phyloP scores from a whole-genome alignment of 2,797 vertebrate species.

The Urophycis tenuis region DNA sequence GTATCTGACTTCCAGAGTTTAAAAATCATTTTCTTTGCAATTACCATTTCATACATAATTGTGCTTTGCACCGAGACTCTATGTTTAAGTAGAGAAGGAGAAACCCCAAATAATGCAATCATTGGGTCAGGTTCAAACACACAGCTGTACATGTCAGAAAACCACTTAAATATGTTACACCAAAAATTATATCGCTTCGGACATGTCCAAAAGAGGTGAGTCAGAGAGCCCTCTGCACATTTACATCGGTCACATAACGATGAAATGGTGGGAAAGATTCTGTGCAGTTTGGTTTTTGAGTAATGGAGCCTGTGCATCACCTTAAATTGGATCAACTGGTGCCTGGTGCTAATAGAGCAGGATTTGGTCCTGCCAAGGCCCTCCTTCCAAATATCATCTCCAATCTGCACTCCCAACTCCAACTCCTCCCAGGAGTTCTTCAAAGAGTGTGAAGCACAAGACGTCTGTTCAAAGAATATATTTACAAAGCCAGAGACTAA shows the following conservation, averaged over 20 bases:
- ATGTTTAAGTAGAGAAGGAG: neutral
- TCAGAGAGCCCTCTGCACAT: neutral
- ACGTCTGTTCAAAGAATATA: constrained; percentile 6
- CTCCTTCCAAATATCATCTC: constrained; percentile 9
- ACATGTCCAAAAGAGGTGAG: constrained; percentile 1
- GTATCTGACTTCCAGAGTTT: constrained; percentile 6
- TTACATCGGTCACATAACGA: neutral
- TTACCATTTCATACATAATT: neutral
- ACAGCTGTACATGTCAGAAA: constrained; percentile 2
- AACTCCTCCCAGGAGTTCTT: neutral
- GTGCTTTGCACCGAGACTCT: neutral
- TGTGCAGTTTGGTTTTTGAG: too few relatives aligned
- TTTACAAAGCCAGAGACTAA: neutral
- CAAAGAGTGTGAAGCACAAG: neutral
- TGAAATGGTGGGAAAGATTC: too few relatives aligned
- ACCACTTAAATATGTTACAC: constrained; percentile 1
- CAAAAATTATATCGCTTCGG: neutral
- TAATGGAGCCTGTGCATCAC: too few relatives aligned
- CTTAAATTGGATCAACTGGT: constrained; percentile 1
- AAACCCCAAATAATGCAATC: neutral
- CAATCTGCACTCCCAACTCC: neutral
- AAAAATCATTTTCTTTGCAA: neutral
- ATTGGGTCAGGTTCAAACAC: neutral
- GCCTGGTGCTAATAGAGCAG: constrained; percentile 13
- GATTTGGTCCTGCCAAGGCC: neutral